Evolutionary conservation across 2,888 invertebrate genomes (phyloP).

Genomic region (Chironomus riparius): DNA sequence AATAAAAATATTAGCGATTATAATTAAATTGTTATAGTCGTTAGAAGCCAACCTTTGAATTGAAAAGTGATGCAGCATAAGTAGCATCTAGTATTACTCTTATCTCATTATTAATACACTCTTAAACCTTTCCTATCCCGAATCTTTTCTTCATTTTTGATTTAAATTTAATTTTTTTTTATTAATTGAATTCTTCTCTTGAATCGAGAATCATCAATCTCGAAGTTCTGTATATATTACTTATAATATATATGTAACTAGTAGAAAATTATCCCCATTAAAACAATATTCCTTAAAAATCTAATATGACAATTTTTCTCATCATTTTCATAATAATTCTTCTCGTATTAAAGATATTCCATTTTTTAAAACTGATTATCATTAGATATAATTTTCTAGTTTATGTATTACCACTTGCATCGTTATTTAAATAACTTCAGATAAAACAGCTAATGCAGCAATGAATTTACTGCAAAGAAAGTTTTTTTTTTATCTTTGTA

Average conservation of each 20-base stretch:
- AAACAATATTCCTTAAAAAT: slow-evolving; percentile 17
- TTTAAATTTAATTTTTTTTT: too few relatives aligned
- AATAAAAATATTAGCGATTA: not conserved
- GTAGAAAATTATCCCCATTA: slow-evolving; percentile 23
- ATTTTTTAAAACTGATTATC: slow-evolving; percentile 18
- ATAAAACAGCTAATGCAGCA: not conserved
- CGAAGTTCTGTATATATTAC: too few relatives aligned
- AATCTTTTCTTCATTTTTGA: too few relatives aligned
- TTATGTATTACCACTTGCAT: not conserved
- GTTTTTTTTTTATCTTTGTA: not conserved
- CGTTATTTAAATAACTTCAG: not conserved
- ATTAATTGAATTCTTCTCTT: too few relatives aligned
- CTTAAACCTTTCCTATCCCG: not conserved
- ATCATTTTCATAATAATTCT: not conserved
- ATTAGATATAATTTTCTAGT: slow-evolving; percentile 24
- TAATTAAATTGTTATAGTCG: not conserved
- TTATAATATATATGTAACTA: not conserved
- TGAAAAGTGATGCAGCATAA: slow-evolving; percentile 14
- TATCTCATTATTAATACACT: not conserved
- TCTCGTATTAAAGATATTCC: slow-evolving; percentile 2
- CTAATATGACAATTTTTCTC: slow-evolving; percentile 15
- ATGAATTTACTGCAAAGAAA: not conserved
- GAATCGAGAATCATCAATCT: too few relatives aligned
- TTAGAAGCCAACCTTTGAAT: slow-evolving; percentile 13
- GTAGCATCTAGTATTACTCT: not conserved